Conservation (phyloP, 2,797 vertebrate species). For the Sebastes iracundus region DNA sequence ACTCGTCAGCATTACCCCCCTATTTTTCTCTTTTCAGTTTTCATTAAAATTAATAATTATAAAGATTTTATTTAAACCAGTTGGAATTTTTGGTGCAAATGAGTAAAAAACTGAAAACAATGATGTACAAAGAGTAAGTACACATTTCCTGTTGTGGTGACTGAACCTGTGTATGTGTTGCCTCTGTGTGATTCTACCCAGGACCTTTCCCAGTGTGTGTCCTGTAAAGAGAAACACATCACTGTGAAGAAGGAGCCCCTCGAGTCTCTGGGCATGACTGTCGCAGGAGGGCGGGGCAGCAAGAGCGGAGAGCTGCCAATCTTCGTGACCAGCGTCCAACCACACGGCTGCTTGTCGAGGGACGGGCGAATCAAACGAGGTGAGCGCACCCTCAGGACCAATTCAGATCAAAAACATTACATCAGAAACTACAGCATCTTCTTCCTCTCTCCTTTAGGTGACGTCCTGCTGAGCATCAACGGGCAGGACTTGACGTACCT, state of each 20-base stretch:
- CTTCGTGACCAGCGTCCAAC: slow-evolving; percentile 98
- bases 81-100: background rate
- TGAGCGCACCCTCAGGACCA: slow-evolving; percentile 52
- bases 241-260: slow-evolving; percentile 96
- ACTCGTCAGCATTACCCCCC: background rate
- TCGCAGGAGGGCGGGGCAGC: slow-evolving; percentile 96
- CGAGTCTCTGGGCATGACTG: slow-evolving; percentile 98
- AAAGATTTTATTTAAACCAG: background rate
- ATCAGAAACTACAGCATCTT: background rate
- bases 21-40: background rate
- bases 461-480: slow-evolving; percentile 95
- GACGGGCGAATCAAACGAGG: slow-evolving; percentile 97
- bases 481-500: slow-evolving; percentile 94
- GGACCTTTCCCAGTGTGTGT: slow-evolving; percentile 96
- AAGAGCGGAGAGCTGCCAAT: slow-evolving; percentile 98
- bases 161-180: slow-evolving; percentile 1
- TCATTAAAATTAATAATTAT: background rate
- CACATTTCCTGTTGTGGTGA: background rate
- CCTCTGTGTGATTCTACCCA: slow-evolving; percentile 56
- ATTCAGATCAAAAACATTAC: background rate
- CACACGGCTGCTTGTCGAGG: slow-evolving; percentile 94
- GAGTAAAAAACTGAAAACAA: background rate
- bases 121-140: background rate
- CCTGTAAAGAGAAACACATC: slow-evolving; percentile 97
- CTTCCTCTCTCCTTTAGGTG: slow-evolving; percentile 79